phyloP scores from a whole-genome alignment of 1,140 invertebrate species.

The Drosophila sp. region DNA sequence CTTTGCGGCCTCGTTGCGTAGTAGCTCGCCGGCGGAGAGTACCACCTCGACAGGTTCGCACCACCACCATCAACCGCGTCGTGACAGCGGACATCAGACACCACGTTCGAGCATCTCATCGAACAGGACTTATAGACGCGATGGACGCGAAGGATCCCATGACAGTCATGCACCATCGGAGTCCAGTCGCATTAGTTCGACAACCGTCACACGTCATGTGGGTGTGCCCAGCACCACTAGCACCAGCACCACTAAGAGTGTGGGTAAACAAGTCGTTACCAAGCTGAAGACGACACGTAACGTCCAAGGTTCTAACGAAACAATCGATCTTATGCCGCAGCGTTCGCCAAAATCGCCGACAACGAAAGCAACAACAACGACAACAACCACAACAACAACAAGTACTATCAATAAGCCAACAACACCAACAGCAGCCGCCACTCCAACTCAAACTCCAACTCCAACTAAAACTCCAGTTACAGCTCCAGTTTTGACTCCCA shows the following conservation, averaged over 20 bases:
- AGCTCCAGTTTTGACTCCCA: slow-evolving; percentile 14
- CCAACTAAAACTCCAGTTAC: slow-evolving; percentile 17
- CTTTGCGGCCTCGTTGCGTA: slow-evolving; percentile 89
- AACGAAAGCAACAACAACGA: slow-evolving; percentile 18
- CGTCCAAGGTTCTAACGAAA: slow-evolving; percentile 63
- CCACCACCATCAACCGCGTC: slow-evolving; percentile 26
- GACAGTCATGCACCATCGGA: slow-evolving; percentile 79
- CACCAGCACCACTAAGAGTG: slow-evolving; percentile 58
- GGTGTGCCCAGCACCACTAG: slow-evolving; percentile 34
- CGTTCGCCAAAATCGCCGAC: slow-evolving; percentile 62
- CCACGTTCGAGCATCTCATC: slow-evolving; percentile 78
- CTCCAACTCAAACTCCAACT: slow-evolving; percentile 25
- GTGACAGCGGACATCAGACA: slow-evolving; percentile 50
- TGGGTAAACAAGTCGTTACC: slow-evolving; percentile 58
- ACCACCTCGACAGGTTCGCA: slow-evolving; percentile 54
- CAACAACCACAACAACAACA: slow-evolving; percentile 50
- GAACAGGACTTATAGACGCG: slow-evolving; percentile 59
- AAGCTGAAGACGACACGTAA: slow-evolving; percentile 59
- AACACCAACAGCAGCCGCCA: slow-evolving; percentile 18
- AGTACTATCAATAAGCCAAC: slow-evolving; percentile 11
- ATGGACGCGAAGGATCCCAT: slow-evolving; percentile 75
- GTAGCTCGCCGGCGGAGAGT: slow-evolving; percentile 85
- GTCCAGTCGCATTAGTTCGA: slow-evolving; percentile 76
- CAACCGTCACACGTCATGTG: slow-evolving; percentile 67
- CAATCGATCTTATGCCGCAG: slow-evolving; percentile 65